A percentile compares a stretch with the other conserved stretches of the same genome.
These are phyloP conservation scores for Myotis myotis DNA, from an alignment of 2,797 vertebrate species.

Conservation along the genomic window DNA sequence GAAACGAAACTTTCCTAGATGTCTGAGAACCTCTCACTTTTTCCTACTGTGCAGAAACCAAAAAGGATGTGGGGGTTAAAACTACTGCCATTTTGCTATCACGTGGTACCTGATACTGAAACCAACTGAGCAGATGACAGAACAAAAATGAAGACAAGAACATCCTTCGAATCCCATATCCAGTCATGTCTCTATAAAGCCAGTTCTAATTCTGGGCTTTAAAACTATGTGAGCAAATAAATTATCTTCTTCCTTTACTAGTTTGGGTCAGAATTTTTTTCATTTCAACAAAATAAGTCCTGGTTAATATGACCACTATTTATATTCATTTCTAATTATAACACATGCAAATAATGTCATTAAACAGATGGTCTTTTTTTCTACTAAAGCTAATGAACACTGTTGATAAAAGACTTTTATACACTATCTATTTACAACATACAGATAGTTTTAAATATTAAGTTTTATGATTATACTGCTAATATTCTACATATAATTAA, in stretches of 20 bases:
- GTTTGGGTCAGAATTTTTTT: neutral
- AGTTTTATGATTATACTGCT: neutral
- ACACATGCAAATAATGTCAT: neutral
- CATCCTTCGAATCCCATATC: neutral
- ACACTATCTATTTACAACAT: neutral
- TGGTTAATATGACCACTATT: conserved; percentile 1
- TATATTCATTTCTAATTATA: conserved; percentile 34
- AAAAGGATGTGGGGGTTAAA: neutral
- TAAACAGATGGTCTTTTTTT: neutral
- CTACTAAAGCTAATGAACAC: neutral
- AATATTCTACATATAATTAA: neutral
- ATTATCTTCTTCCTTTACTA: neutral
- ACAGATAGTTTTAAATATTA: neutral
- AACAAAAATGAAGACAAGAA: neutral
- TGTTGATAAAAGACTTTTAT: conserved; percentile 1
- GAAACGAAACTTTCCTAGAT: neutral
- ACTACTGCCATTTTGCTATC: neutral
- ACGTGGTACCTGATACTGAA: neutral
- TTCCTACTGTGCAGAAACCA: neutral
- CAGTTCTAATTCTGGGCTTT: neutral
- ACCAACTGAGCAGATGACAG: neutral
- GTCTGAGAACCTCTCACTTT: neutral
- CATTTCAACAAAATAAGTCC: neutral
- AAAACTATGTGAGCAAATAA: neutral
- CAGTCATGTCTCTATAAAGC: neutral